Conservation (phyloP, 2,888 invertebrate species). For the Campaea margaritaria region DNA sequence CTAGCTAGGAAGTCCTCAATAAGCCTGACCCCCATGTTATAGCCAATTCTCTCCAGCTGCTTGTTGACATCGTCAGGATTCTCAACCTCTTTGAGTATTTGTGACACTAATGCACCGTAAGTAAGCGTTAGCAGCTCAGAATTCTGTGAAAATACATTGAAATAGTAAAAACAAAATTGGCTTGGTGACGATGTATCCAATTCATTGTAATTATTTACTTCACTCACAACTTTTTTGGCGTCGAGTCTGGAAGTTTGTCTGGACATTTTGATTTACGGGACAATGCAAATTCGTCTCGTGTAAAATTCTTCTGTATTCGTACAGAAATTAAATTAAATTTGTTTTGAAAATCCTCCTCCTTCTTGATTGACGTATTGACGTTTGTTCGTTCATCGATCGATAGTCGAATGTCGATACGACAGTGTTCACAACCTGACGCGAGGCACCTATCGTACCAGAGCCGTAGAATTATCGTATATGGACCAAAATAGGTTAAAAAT, state of each 20-base stretch:
- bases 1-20: constrained; percentile 99
- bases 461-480: no score
- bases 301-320: no score
- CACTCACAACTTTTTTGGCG: constrained; percentile 91
- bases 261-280: constrained; percentile 82
- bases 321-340: no score
- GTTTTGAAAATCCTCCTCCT: no score
- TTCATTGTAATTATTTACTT: constrained; percentile 2
- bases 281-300: neutral
- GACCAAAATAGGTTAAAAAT: no score
- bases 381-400: no score
- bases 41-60: constrained; percentile 97
- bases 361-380: no score
- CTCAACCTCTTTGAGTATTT: constrained; percentile 98
- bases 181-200: neutral
- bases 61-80: constrained; percentile 99
- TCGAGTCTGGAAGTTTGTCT: constrained; percentile 89
- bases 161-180: no score
- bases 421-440: no score
- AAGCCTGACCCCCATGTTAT: constrained; percentile 98
- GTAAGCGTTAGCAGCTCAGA: constrained; percentile 98
- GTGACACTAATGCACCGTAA: constrained; percentile 98
- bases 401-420: no score
- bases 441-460: no score
- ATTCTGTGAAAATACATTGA: constrained; percentile 87